Evolutionary conservation across 1,140 invertebrate genomes (phyloP), one percentile per base, ranked within the genome.

Genomic region (Sitobion miscanthi): DNA sequence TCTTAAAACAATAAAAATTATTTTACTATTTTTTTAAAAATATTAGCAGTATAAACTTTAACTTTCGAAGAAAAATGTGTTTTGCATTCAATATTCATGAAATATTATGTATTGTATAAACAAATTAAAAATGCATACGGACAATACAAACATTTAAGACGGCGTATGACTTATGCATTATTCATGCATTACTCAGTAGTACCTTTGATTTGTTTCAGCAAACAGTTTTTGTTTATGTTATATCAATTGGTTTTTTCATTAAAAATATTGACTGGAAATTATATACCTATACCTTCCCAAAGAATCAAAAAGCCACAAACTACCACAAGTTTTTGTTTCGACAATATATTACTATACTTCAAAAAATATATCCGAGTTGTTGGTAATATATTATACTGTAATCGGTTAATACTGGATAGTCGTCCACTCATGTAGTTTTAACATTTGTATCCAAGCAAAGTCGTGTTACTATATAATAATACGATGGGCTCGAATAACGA

Each of bases 61-160:
- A 69, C 30, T 69, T n/a, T 1, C 9, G 14, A 69, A 69, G 62
- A n/a, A 69, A 69, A 69, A 30, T 69, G 23, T 30, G 7, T n/a
- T 83, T 23, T 83, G 77, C 38, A 38, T 38, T 86, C 30, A 77
- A 6, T 47, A 47, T 86, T 86, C 42, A 30, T 47, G n/a, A 77
- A 77, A 77, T 77, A 77, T 77, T n/a, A 77, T 77, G n/a, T 77
- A 77, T 77, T 77, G 62, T n/a, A 77, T 77, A 77, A 5, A 77
- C n/a, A 77, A 77, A 77, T 77, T 77, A 77, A 77, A 77, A 77
- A 77, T 77, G 62, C 62, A 83, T 4, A 14, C 0, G 14, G 30
- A 86, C 23, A 47, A 86, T 47, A 86, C 45, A 47, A 47, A 86
- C 25, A 25, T 86, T 85, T 42, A 30, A 86, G 42, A 86, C 42